Evolutionary conservation across 2,888 invertebrate genomes (phyloP), one percentile per base, ranked within the genome.

Genomic region (Abscondita cerata): DNA sequence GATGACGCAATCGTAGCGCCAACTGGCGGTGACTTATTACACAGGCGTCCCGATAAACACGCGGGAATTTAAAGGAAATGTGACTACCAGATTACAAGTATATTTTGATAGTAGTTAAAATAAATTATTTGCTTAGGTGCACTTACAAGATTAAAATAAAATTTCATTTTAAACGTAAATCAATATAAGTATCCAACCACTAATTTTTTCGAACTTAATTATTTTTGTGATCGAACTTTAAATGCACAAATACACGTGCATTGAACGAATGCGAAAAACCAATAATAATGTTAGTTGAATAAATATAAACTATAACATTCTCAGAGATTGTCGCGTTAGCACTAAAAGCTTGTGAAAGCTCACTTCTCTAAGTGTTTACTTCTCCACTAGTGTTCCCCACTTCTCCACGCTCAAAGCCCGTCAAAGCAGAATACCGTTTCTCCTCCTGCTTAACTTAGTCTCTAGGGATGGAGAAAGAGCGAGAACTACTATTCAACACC

Each of bases 1-100:
- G 85, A 85, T 85, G 80, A 77, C 80, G 78, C 76, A 70, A 68
- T 64, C 64, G 69, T 71, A 70, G 71, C 72, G 73, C 73, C 75
- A 70, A 72, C 72, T 71, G 60, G 66, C 66, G 68, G 69, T 62
- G 62, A 70, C 68, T 71, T 64, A 65, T 50, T 60, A 64, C 66
- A 64, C 64, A 64, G 56, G 62, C 64, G 57, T 59, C 25, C n/a
- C 50, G 33, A 62, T 62, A 59, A 61, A 64, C 64, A 67, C 67
- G 64, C 65, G 65, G 59, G 56, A 58, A 57, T 57, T 40, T 57
- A 48, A 56, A 55, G 56, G 51, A 58, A 58, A 58, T 58, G 58
- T 58, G 58, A 58, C 51, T 58, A 44, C 52, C 52, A 44, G 44
- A 44, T 44, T 44, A 44, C 19, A 13, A 44, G 44, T 44, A 18